These are phyloP conservation scores for Drosophila rellima DNA, from an alignment of 2,888 invertebrate genomes.

Conservation along the genomic window DNA sequence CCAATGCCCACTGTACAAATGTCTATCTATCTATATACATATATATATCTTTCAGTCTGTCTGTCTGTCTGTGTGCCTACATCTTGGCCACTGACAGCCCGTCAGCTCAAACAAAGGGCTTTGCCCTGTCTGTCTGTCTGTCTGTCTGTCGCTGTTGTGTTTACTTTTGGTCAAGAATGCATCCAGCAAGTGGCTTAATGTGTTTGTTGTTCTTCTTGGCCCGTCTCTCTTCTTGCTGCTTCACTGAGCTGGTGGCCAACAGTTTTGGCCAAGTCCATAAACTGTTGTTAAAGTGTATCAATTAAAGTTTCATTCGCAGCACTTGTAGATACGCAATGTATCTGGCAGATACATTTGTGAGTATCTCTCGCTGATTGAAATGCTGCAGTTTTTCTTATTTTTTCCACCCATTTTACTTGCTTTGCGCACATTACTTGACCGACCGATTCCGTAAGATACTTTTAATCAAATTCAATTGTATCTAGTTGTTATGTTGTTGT, in stretches of 20 bases:
- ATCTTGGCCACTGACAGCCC: constrained; percentile 73
- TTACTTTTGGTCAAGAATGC: constrained; percentile 61
- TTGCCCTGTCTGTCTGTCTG: constrained; percentile 10
- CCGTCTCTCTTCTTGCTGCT: constrained; percentile 6
- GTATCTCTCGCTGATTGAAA: constrained; percentile 9
- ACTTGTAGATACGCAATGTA: constrained; percentile 13
- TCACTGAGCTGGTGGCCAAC: constrained; percentile 24
- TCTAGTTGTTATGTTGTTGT: constrained; percentile 49
- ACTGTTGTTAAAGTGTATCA: constrained; percentile 33
- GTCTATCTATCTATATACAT: constrained; percentile 15
- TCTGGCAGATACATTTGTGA: constrained; percentile 36
- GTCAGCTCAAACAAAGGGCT: constrained; percentile 72
- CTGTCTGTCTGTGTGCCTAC: constrained; percentile 66
- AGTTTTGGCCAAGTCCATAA: constrained; percentile 37
- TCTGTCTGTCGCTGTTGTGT: constrained; percentile 46
- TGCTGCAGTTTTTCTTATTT: constrained; percentile 26
- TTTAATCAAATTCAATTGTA: constrained; percentile 79
- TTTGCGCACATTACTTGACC: constrained; percentile 50
- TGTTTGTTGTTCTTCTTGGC: constrained; percentile 49
- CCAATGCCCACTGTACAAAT: constrained; percentile 24
- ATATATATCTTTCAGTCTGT: constrained; percentile 26
- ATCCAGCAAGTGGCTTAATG: constrained; percentile 60
- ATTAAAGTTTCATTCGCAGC: constrained; percentile 52
- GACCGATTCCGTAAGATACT: constrained; percentile 22
- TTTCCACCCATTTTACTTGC: constrained; percentile 47